Percentiles rank a stretch among this genome's conserved stretches.
Evolutionary conservation across 2,113 vertebrate genomes (phyloP).

Genomic region (Gyps fulvus): DNA sequence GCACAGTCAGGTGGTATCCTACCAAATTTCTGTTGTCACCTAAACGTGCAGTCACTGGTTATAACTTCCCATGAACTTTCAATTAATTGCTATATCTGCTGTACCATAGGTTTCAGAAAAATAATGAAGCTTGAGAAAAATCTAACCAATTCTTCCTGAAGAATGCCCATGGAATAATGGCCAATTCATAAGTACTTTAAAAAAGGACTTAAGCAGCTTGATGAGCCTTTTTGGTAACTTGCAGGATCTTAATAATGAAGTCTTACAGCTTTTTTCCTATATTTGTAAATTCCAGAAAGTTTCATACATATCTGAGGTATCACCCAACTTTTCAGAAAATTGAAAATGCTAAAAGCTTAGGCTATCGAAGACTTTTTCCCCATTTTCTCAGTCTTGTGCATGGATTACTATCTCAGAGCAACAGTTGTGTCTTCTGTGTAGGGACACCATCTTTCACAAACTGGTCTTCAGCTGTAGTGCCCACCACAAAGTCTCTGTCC

Average conservation of each 20-base stretch:
- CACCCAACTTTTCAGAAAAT: not conserved
- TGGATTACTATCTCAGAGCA: not conserved
- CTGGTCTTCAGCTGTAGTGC: not conserved
- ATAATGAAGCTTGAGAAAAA: not conserved
- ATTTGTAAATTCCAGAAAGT: not conserved
- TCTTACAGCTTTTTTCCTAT: not conserved
- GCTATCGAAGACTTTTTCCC: not conserved
- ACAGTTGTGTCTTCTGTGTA: not conserved
- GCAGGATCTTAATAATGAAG: not conserved
- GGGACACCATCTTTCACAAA: not conserved
- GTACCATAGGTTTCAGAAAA: not conserved
- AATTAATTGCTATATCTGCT: not conserved
- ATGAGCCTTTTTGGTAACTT: not conserved
- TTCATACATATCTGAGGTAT: not conserved
- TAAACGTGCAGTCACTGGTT: not conserved
- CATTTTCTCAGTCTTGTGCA: not conserved
- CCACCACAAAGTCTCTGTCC: not conserved
- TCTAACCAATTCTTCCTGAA: not conserved
- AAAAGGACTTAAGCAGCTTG: not conserved
- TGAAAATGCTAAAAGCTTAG: not conserved
- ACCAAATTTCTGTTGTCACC: not conserved
- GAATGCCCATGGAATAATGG: fast-evolving
- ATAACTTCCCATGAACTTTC: not conserved
- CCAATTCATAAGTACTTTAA: not conserved
- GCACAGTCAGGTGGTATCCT: not conserved